Evolutionary conservation across 2,797 vertebrate species (phyloP).

Genomic region (Melopsittacus undulatus): DNA sequence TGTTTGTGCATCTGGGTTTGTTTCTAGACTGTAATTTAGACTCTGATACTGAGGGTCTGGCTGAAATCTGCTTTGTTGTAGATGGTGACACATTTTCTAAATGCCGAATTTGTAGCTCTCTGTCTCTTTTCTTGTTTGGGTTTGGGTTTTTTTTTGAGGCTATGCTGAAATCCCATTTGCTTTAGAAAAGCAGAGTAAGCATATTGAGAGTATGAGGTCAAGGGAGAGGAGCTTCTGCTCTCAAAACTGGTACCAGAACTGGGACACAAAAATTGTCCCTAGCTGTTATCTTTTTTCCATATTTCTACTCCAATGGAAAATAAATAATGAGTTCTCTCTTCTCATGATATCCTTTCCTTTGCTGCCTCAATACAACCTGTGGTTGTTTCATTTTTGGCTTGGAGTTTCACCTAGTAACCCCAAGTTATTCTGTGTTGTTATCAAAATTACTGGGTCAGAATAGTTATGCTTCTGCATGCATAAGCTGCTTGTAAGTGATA

Average conservation of each 20-base stretch:
- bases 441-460: not conserved
- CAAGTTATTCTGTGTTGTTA: not conserved
- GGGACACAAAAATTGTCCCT: not conserved
- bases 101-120: accelerated
- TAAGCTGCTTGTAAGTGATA: not conserved
- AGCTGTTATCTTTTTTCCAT: not conserved
- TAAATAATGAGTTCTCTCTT: not conserved
- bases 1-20: not conserved
- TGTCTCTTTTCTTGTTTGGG: not conserved
- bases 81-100: not conserved
- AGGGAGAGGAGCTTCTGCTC: not conserved
- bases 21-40: not conserved
- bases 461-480: not conserved
- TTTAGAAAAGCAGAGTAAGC: not conserved
- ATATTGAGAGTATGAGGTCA: not conserved
- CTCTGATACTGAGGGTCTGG: not conserved
- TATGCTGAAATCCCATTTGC: not conserved
- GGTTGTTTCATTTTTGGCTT: not conserved
- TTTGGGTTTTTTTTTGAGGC: not conserved
- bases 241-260: not conserved
- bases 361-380: not conserved
- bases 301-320: not conserved
- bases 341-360: not conserved
- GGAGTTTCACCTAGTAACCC: not conserved
- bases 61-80: not conserved